phyloP scores from a whole-genome alignment of 1,140 invertebrate species.

The Panulirus ornatus region DNA sequence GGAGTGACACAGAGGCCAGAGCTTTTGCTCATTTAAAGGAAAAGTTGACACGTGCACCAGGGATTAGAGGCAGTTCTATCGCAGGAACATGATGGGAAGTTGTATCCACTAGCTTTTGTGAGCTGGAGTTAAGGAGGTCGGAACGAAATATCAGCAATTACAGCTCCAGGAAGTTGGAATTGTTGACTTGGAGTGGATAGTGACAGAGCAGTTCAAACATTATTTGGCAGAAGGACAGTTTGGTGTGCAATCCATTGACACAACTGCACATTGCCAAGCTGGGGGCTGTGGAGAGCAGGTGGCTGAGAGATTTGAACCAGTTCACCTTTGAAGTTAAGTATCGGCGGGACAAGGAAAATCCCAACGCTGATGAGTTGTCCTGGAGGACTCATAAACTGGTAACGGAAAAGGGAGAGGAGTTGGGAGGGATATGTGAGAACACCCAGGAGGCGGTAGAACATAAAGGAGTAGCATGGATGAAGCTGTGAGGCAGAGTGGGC shows the following conservation, averaged over 20 bases:
- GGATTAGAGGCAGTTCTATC: conserved; percentile 13
- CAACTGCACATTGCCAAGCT: conserved; percentile 7
- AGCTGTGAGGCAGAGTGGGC: neutral
- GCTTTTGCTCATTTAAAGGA: conserved; percentile 17
- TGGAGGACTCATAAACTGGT: neutral
- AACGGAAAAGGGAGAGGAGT: neutral
- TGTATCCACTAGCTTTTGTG: conserved; percentile 13
- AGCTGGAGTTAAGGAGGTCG: conserved; percentile 4
- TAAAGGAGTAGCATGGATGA: neutral
- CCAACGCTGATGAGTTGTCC: too few species aligned
- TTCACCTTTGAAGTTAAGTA: conserved; percentile 3
- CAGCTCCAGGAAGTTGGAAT: conserved; percentile 34
- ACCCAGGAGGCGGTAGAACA: neutral
- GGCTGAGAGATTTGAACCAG: neutral
- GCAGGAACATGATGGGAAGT: neutral
- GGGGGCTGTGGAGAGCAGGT: conserved; percentile 15
- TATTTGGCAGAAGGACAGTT: conserved; percentile 16
- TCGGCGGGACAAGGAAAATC: neutral
- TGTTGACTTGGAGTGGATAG: too few species aligned
- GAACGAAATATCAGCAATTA: conserved; percentile 43
- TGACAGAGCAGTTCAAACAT: conserved; percentile 1
- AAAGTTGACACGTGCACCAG: neutral
- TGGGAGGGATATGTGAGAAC: neutral
- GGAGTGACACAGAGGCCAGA: neutral
- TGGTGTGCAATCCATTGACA: conserved; percentile 31